Base-by-base conservation (phyloP, 2,113 vertebrate species). In the Leptodactylus fuscus region DNA sequence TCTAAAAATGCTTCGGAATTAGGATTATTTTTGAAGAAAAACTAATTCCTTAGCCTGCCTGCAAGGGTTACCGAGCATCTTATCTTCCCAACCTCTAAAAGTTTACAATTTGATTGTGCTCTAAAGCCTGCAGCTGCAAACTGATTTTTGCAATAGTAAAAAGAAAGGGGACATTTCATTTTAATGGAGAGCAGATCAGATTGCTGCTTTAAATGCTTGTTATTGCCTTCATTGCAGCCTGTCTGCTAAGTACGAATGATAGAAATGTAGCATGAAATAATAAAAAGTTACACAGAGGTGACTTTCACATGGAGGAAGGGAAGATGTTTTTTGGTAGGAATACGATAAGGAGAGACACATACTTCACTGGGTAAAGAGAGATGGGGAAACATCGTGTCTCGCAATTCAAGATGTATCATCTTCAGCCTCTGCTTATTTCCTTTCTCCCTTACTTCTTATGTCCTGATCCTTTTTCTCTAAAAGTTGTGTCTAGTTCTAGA, bases 221-320 rank as follows among this genome's bases (percentile, higher is more conserved):
- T 79, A 60, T 60, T 58, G 51, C 76, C 76, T 79, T 79, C 51
- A 58, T 58, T 79, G 51, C 51, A 58, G 22, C 53, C 36, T 60
- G 15, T 44, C 77, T 24, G 36, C 77, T 60, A 60, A 79, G 34
- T 60, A 60, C 77, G 44, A 79, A 58, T 24, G 51, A 62, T 79
- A 60, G 51, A 79, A 79, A 79, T 79, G 51, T 79, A 60, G 77
- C 77, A 60, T 79, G 53, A 79, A 79, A 24, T 27, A n/a, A 79
- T 79, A 79, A 79, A 79, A 55, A 79, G 77, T 79, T 60, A 60
- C 53, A 79, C 32, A 79, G 32, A 79, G 77, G 53, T 79, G 77
- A 79, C 77, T 79, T 79, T 79, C 76, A 15, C 32, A 78, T n/a
- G 51, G 29, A 78, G 10, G 53, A 58, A 51, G 51, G 8, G 32